Base-by-base conservation (phyloP, 1,140 invertebrate genomes). In the Lordiphosa stackelbergi region DNA sequence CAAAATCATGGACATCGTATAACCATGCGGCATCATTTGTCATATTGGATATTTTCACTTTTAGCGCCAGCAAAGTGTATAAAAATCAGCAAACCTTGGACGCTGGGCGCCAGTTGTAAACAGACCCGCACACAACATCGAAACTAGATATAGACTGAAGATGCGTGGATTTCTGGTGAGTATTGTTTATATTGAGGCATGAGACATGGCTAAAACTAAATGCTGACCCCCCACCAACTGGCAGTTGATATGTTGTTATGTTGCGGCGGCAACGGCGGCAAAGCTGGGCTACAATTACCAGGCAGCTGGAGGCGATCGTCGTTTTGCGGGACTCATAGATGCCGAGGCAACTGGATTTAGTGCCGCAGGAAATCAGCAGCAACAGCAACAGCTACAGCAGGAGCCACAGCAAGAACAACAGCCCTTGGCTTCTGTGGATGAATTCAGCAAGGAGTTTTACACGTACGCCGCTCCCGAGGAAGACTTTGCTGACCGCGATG, bases 161-260 rank as follows among this genome's bases (percentile, higher is more conserved):
- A 84, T 84, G 78, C 79, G 79, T 66, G 73, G 62, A 66, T 65
- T 79, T 55, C 19, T 85, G 61, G 78, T 84, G 49, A 81, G 68
- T 54, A 40, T 40, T 57, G 22, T n/a, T 48, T 34, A 2, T 41
- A 55, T 35, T n/a, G 19, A 12, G 4, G 19, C 19, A 19, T 19
- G 19, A 19, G 19, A 46, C 34, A 2, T 24, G 12, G 2, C 22
- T 9, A 11, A 46, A 22, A 4, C 7, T 31, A 31, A 31, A 31
- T 3, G 7, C 7, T 31, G 28, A 8, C 28, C 28, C 28, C 28
- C 28, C 28, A 31, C 7, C 28, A 11, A 19, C 43, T 66, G 55
- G 2, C n/a, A 71, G 79, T 36, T 85, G 37, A 42, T 84, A 38
- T 63, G 60, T 41, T 63, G 60, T 10, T 12, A 85, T 10, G 6